phyloP scores from a whole-genome alignment of 92 coral and sea anemone species.

The Scolanthus callimorphus region DNA sequence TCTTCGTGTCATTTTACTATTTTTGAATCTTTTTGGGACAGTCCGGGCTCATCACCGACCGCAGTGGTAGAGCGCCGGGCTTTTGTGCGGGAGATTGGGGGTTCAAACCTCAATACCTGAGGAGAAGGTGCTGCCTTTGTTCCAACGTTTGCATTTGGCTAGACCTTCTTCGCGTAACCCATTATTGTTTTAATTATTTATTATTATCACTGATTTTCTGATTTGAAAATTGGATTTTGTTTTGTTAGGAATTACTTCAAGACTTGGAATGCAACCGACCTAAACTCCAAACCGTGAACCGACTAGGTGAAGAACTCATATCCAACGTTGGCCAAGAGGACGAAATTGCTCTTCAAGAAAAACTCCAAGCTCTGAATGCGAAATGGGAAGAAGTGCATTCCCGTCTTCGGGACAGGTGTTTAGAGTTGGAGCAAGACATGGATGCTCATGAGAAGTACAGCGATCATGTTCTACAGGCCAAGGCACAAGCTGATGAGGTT shows the following conservation, averaged over 20 bases:
- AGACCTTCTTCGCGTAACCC: too few species aligned
- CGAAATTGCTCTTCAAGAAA: constrained; percentile 26
- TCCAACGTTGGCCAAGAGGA: constrained; percentile 23
- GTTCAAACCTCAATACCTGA: too few species aligned
- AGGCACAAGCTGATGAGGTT: constrained; percentile 45
- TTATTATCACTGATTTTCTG: not conserved
- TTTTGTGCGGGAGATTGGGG: too few species aligned
- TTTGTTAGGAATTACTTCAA: constrained; percentile 60
- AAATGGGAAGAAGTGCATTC: constrained; percentile 50
- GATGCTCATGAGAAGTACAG: constrained; percentile 39
- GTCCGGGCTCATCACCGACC: too few species aligned
- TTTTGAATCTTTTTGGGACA: too few species aligned
- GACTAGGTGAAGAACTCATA: constrained; percentile 20
- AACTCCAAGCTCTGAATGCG: constrained; percentile 37
- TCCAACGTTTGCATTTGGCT: too few species aligned
- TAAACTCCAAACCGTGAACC: constrained; percentile 15
- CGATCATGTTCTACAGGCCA: constrained; percentile 48
- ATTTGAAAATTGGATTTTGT: not conserved
- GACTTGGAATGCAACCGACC: constrained; percentile 18
- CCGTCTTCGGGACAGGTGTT: constrained; percentile 34
- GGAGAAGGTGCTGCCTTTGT: too few species aligned
- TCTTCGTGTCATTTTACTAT: too few species aligned
- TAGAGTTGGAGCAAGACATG: constrained; percentile 33
- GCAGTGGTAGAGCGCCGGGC: too few species aligned
- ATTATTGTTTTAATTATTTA: not conserved